Conservation (phyloP, 2,888 invertebrate genomes). For the Sipha maydis region DNA sequence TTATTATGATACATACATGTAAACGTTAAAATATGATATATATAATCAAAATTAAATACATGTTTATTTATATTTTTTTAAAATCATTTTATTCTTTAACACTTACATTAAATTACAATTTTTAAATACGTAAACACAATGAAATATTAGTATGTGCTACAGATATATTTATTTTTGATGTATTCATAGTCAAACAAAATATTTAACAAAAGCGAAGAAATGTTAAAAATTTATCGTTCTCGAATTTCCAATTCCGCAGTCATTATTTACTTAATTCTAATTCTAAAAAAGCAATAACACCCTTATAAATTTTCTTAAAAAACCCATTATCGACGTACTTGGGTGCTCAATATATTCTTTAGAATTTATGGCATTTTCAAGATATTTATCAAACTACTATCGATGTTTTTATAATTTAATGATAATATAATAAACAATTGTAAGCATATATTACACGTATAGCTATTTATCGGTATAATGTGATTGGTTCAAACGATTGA, state of each 20-base stretch:
- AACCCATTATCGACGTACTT: neutral
- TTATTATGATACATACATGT: neutral
- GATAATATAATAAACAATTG: too few relatives aligned
- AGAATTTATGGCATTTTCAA: neutral
- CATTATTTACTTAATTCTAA: conserved; percentile 26
- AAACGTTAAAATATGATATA: too few relatives aligned
- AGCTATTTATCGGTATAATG: too few relatives aligned
- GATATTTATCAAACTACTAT: neutral
- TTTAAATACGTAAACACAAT: neutral
- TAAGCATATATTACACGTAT: too few relatives aligned
- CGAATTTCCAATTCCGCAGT: conserved; percentile 3
- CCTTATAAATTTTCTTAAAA: conserved; percentile 11
- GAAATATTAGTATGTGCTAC: neutral
- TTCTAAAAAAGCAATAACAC: conserved; percentile 22
- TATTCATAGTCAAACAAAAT: neutral
- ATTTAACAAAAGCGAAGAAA: neutral
- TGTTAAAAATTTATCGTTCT: conserved; percentile 5
- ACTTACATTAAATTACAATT: neutral
- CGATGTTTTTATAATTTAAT: neutral
- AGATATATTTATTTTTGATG: neutral
- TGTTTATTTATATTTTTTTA: neutral
- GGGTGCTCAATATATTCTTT: neutral
- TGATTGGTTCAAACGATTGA: too few relatives aligned
- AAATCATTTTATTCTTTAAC: neutral
- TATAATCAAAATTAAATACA: neutral